A percentile compares a stretch with the other conserved stretches of the same genome.
These are phyloP conservation scores for Drosophila borborema DNA, from an alignment of 2,888 invertebrate genomes.

Conservation along the genomic window DNA sequence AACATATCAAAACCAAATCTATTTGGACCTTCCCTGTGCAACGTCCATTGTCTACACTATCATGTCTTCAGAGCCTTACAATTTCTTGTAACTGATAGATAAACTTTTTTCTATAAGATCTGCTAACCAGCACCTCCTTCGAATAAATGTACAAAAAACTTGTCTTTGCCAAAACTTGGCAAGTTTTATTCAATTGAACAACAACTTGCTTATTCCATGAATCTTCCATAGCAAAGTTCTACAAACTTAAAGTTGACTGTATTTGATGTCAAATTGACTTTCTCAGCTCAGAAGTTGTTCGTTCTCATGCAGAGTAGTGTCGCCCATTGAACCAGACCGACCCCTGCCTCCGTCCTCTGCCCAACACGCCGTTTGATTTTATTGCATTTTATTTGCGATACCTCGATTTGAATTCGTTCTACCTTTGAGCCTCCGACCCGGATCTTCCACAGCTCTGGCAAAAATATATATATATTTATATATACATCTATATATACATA, in stretches of 20 bases:
- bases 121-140: not conserved
- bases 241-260: not conserved
- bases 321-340: not conserved
- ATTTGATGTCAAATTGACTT: not conserved
- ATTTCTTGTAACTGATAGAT: not conserved
- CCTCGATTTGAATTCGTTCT: conserved; percentile 9
- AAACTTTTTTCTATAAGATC: not conserved
- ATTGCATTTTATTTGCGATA: conserved; percentile 23
- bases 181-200: not conserved
- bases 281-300: not conserved
- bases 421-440: not conserved
- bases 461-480: not conserved
- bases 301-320: not conserved
- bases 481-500: not conserved
- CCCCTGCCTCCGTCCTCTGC: not conserved
- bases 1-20: not conserved
- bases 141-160: not conserved
- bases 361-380: conserved; percentile 5
- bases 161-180: not conserved
- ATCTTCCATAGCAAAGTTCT: not conserved
- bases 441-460: conserved; percentile 7
- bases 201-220: not conserved
- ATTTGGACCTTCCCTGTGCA: not conserved
- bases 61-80: not conserved
- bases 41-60: not conserved